Evolutionary conservation across 1,140 invertebrate genomes (phyloP), one percentile per base, ranked within the genome.

Genomic region (Drosophila arawakana): DNA sequence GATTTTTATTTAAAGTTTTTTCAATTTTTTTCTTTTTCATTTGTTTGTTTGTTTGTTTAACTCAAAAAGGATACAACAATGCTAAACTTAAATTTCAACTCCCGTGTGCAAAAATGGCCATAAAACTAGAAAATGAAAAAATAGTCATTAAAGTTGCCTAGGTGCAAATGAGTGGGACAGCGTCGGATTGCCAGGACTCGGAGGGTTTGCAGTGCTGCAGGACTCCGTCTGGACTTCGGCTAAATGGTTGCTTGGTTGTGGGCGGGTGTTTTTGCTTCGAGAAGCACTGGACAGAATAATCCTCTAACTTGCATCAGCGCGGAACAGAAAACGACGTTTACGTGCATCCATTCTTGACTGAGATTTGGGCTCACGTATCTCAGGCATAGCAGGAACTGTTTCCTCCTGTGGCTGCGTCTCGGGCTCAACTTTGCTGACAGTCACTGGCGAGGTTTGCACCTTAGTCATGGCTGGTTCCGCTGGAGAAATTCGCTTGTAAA

Each of bases 301-400:
- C 41, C 43, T 59, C 70, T 91, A 91, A 30, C 90, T 91, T 67
- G 85, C 85, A 74, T 92, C 91, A 60, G 91, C 78, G 37, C 80
- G 91, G 72, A 92, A 92, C 10, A 92, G 80, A 62, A 92, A 92
- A n/a, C 89, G 84, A 54, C 91, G 89, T 65, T 92, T 92, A 43
- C 91, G 90, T 30, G 91, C 90, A 78, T 92, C 91, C 76, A 92
- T 81, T 61, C 88, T 60, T 10, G 67, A 39, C 18, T 61, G 13
- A 0, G 59, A 52, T 21, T 80, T 71, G 37, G 72, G 55, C 15
- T 81, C 55, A 18, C 44, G 35, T 9, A 69, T 54, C 41, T 84
- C 60, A 3, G 2, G 8, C 57, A 35, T 67, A 7, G 59, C 52
- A 0, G 41, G n/a, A 5, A 5, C 8, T 59, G 50, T 41, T n/a